phyloP scores from a whole-genome alignment of 2,888 invertebrate species.

The Augiades crinisus region DNA sequence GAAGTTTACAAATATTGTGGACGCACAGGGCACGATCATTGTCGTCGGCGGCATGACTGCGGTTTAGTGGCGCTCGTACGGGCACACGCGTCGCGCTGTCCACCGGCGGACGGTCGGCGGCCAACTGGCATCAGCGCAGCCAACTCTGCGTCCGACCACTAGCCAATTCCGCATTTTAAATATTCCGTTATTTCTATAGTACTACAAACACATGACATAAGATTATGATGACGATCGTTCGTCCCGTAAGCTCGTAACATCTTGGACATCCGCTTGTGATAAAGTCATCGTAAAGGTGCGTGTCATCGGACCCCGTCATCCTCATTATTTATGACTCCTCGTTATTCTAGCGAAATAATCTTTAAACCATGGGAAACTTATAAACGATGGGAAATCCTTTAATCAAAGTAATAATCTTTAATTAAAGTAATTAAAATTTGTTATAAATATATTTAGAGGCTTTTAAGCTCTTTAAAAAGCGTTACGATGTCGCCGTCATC shows the following conservation, averaged over 20 bases:
- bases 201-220: slow-evolving; percentile 41
- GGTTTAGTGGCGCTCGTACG: slow-evolving; percentile 34
- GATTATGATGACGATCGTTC: slow-evolving; percentile 43
- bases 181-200: slow-evolving; percentile 70
- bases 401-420: too few relatives aligned
- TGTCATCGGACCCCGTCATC: slow-evolving; percentile 25
- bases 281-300: slow-evolving; percentile 22
- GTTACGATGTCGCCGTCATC: too few relatives aligned
- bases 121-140: slow-evolving; percentile 62
- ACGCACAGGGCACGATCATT: slow-evolving; percentile 79
- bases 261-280: slow-evolving; percentile 31
- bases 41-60: slow-evolving; percentile 77
- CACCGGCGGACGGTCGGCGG: slow-evolving; percentile 71
- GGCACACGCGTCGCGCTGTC: slow-evolving; percentile 59
- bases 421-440: too few relatives aligned
- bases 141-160: slow-evolving; percentile 58
- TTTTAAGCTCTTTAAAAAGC: too few relatives aligned
- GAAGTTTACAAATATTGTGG: slow-evolving; percentile 43
- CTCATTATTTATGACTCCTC: slow-evolving; percentile 23
- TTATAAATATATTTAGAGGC: too few relatives aligned
- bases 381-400: not conserved
- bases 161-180: slow-evolving; percentile 78
- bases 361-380: slow-evolving; percentile 1
- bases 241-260: slow-evolving; percentile 33
- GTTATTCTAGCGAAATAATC: slow-evolving; percentile 13